Evolutionary conservation across 1,140 invertebrate genomes (phyloP), one percentile per base, ranked within the genome.

Genomic region (Drosophila subobscura): DNA sequence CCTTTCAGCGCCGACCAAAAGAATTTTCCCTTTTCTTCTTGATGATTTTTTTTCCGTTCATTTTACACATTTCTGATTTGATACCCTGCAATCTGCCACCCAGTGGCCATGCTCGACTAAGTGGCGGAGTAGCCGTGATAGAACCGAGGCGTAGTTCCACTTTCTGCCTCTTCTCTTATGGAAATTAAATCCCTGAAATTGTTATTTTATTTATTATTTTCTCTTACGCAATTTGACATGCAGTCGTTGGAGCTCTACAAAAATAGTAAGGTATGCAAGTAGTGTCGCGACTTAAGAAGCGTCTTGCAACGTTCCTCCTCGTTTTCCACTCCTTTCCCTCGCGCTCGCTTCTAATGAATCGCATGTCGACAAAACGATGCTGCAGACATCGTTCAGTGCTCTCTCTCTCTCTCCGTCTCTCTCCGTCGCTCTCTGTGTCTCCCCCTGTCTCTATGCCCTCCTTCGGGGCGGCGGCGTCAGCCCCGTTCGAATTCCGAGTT

Each of bases 1-100:
- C 81, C 81, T 86, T 86, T 86, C 81, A 86, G 60, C 81, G 59
- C 70, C 71, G 65, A 64, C 79, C 56, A 49, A 55, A 58, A 68
- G 61, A 74, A 75, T 78, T 83, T 83, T 50, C 58, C 63, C 72
- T 72, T 71, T 81, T 77, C 59, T 60, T 74, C 53, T 72, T 61
- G 40, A 54, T 73, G 58, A 63, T 29, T 72, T 47, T 60, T 47
- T 50, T 23, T 6, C 50, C 12, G 40, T 47, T 33, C 10, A 7
- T 6, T 55, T 37, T 51, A 23, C 42, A 46, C 59, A 55, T 75
- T 79, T 63, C 51, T 45, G 57, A 47, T 59, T 65, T 44, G 10
- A 51, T 77, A 56, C 65, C 37, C 68, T 73, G 16, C 6, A 42
- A 27, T 42, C 75, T 57, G 7, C 5, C 25, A 1, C 25, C 25